Evolutionary conservation across 2,113 vertebrate genomes (phyloP), one percentile per base, ranked within the genome.

Genomic region (Scartelaos histophorus): DNA sequence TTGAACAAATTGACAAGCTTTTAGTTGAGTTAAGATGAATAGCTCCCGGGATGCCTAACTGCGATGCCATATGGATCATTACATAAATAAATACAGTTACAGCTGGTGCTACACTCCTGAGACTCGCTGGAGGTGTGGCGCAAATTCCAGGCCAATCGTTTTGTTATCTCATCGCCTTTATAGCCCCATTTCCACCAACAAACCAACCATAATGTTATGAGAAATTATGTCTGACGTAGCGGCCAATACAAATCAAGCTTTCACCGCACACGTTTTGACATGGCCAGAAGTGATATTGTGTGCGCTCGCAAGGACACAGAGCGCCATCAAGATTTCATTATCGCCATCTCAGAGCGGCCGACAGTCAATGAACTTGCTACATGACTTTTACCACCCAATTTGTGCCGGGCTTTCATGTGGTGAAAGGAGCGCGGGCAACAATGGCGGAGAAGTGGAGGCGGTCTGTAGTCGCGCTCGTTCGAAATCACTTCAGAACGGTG

Each of bases 301-400:
- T n/a, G 65, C 13, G 75, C 51, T 66, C 61, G 58, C 72, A 61
- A 64, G 13, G 65, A 51, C 29, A 53, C 21, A 43, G 69, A 68
- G 67, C 1, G 21, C 70, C 34, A 70, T 47, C 16, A 34, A 21
- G 56, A 78, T 73, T 75, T 67, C 46, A 78, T 75, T 35, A 57
- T 61, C 45, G 3, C 47, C 61, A 73, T 73, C 17, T 38, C 7
- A 15, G 49, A 29, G 22, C 29, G 61, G n/a, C 61, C 22, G 22
- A 21, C 24, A 51, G 15, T 46, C 49, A 74, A 3, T 66, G 68
- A 76, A 68, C 70, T 67, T 51, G 57, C 71, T 66, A 45, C 16
- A 67, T 60, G 1, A 13, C 47, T 43, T 47, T 71, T 61, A 70
- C 56, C 22, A 1, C 53, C 61, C 66, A 56, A 57, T 73, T 38